phyloP scores from a whole-genome alignment of 2,113 vertebrate species.

The Dicentrarchus labrax region DNA sequence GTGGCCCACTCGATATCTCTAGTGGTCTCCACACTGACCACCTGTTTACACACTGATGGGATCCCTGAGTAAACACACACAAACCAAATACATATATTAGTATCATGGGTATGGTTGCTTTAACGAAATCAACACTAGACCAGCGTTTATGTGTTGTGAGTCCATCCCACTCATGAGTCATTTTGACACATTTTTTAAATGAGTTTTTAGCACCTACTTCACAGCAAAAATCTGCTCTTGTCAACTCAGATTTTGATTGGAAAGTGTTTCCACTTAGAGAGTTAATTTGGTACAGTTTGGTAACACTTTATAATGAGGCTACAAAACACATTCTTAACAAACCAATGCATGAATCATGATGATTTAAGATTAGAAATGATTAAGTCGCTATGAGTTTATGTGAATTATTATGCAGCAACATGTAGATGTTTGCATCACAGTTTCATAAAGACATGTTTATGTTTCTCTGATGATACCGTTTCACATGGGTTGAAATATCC shows the following conservation, averaged over 20 bases:
- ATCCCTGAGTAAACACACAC: conserved; percentile 86
- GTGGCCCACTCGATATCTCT: conserved; percentile 95
- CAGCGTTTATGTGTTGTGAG: neutral
- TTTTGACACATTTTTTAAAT: neutral
- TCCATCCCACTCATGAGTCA: neutral
- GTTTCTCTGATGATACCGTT: no score
- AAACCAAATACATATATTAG: neutral
- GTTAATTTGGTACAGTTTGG: neutral
- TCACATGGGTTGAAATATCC: no score
- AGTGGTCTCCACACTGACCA: conserved; percentile 95
- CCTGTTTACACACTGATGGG: conserved; percentile 97
- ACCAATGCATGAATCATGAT: neutral
- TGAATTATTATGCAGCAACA: no score
- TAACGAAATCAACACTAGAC: neutral
- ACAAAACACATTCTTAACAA: neutral
- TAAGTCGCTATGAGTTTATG: no score
- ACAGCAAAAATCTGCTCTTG: neutral
- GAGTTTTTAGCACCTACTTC: neutral
- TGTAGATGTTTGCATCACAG: no score
- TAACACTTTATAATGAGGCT: neutral
- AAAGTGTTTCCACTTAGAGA: neutral
- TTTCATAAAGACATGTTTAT: no score
- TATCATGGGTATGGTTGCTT: neutral
- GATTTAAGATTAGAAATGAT: neutral
- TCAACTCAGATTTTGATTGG: neutral